phyloP scores from a whole-genome alignment of 2,113 vertebrate species.

The Megaptera novaeangliae region DNA sequence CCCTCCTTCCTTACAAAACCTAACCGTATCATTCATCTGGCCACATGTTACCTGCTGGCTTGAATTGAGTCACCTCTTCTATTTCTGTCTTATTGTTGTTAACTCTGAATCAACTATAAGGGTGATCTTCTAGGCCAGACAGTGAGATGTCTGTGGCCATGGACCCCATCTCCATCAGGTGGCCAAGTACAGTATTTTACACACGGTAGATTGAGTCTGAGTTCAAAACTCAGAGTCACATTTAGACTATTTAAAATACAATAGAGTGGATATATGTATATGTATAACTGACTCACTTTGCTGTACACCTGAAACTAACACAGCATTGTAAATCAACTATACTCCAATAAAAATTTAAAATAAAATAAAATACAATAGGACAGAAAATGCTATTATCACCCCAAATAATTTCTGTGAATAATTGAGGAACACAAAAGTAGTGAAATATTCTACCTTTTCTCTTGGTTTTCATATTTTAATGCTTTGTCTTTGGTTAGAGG shows the following conservation, averaged over 20 bases:
- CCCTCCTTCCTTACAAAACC: neutral
- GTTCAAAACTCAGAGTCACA: neutral
- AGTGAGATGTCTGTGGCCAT: too few relatives aligned
- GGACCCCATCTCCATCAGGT: neutral
- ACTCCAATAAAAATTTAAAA: too few relatives aligned
- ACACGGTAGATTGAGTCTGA: neutral
- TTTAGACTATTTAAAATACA: neutral
- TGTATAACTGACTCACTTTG: too few relatives aligned
- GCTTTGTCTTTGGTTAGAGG: neutral
- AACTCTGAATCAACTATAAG: neutral
- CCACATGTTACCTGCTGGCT: accelerated
- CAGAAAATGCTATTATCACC: neutral
- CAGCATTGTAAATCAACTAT: too few relatives aligned
- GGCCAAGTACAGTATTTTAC: too few relatives aligned
- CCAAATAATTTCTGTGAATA: neutral
- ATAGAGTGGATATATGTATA: too few relatives aligned
- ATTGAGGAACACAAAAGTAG: neutral
- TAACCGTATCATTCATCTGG: accelerated
- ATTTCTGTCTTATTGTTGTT: accelerated
- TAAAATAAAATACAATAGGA: neutral
- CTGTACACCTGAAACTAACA: too few relatives aligned
- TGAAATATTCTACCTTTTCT: neutral
- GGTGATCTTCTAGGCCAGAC: too few relatives aligned
- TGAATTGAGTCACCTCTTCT: neutral
- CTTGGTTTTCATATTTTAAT: neutral